A percentile compares a stretch with the other conserved stretches of the same genome.
Conservation (phyloP, 1,140 invertebrate genomes). For the Pogonomyrmex barbatus region DNA sequence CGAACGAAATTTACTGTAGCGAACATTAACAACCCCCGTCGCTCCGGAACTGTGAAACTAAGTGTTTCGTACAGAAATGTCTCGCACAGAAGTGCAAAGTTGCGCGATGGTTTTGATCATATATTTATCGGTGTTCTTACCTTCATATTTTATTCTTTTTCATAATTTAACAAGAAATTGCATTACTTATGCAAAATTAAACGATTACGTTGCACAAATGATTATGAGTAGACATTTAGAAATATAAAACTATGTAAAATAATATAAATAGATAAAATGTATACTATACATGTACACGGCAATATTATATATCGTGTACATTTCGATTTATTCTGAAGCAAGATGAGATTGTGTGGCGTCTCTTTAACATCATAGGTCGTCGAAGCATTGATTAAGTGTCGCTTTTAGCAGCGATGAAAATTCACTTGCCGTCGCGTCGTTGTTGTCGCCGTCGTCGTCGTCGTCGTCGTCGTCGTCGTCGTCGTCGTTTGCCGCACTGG, state of each 20-base stretch:
- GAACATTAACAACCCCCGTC: slow-evolving; percentile 69
- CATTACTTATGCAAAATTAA: background rate
- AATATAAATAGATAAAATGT: background rate
- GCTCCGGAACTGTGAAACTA: background rate
- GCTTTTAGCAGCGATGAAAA: slow-evolving; percentile 57
- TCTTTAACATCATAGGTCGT: slow-evolving; percentile 38
- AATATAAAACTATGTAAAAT: background rate
- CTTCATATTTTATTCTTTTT: background rate
- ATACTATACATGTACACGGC: background rate
- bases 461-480: background rate
- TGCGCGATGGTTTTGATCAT: slow-evolving; percentile 15
- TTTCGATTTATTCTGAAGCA: background rate
- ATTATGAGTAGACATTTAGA: background rate
- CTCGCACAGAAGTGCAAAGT: slow-evolving; percentile 3
- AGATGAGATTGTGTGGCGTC: background rate
- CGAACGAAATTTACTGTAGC: slow-evolving; percentile 67
- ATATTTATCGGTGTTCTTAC: slow-evolving; percentile 5
- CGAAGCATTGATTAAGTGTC: slow-evolving; percentile 53
- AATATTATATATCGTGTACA: background rate
- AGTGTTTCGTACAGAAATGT: slow-evolving; percentile 26
- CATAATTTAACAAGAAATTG: background rate
- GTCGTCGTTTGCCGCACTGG: slow-evolving; percentile 70
- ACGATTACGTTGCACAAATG: background rate
- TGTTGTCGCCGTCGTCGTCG: background rate
- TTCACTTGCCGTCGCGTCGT: slow-evolving; percentile 34